These are phyloP conservation scores for Eremobia ochroleuca DNA, from an alignment of 2,888 invertebrate genomes.

Conservation along the genomic window DNA sequence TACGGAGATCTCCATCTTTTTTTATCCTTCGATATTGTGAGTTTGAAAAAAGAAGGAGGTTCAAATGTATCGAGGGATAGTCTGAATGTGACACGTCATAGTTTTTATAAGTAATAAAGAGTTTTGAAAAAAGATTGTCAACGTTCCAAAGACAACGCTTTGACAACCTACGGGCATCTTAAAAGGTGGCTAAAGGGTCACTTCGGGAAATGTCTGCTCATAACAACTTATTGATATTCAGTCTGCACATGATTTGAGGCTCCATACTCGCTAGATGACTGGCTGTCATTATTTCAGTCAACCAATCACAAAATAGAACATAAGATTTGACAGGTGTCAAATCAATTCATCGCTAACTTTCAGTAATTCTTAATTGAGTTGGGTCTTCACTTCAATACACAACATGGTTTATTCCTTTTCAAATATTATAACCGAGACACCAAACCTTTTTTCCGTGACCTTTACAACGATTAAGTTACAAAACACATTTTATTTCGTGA, in stretches of 20 bases:
- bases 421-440: slow-evolving; percentile 25
- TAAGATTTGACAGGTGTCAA: not conserved
- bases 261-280: not conserved
- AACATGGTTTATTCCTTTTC: slow-evolving; percentile 20
- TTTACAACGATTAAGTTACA: slow-evolving; percentile 58
- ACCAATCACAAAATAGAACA: not conserved
- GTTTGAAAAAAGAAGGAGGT: slow-evolving; percentile 38
- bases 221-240: not conserved
- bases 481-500: slow-evolving; percentile 49
- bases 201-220: not conserved
- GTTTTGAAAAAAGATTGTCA: slow-evolving; percentile 22
- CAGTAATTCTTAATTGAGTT: not conserved
- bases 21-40: slow-evolving; percentile 31
- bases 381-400: slow-evolving; percentile 12
- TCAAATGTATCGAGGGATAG: slow-evolving; percentile 43
- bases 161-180: not conserved
- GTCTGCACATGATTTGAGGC: too few species aligned
- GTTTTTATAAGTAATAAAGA: slow-evolving; percentile 47
- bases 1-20: slow-evolving; percentile 61
- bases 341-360: not conserved
- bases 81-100: slow-evolving; percentile 51
- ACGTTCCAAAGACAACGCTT: slow-evolving; percentile 17
- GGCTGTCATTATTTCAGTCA: not conserved
- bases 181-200: not conserved
- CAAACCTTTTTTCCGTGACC: slow-evolving; percentile 41